A percentile compares a stretch with the other conserved stretches of the same genome.
These are phyloP conservation scores for Eidolon dupreanum DNA, from an alignment of 2,797 vertebrate genomes.

Conservation along the genomic window DNA sequence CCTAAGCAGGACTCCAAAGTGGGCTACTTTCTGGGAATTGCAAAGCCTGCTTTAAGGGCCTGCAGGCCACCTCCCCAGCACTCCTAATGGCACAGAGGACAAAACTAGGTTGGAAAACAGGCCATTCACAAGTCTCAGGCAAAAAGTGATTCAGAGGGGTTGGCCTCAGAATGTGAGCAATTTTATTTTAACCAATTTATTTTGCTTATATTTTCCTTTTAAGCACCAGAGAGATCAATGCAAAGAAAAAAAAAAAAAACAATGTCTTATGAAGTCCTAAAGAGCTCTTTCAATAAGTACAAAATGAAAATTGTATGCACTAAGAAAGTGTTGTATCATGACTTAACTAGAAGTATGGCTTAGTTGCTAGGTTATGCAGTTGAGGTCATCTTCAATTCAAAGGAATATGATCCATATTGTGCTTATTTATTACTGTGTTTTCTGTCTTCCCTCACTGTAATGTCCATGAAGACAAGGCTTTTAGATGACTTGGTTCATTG, in stretches of 20 bases:
- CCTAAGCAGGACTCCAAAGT: neutral
- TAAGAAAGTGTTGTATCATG: neutral
- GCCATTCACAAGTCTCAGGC: neutral
- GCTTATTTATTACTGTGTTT: neutral
- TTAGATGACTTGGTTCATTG: neutral
- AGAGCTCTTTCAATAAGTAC: neutral
- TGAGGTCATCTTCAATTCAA: neutral
- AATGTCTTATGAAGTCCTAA: neutral
- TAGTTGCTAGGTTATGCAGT: neutral
- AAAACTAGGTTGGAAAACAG: neutral
- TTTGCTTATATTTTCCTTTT: neutral
- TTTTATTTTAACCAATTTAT: neutral
- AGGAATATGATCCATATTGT: neutral
- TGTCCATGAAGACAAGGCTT: neutral
- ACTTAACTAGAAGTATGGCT: neutral
- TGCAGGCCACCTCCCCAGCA: neutral
- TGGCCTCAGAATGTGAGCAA: neutral
- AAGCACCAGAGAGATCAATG: neutral
- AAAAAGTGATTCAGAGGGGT: neutral
- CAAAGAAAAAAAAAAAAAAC: conserved; percentile 6
- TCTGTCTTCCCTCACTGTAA: neutral
- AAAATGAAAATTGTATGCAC: neutral
- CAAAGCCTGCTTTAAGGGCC: neutral
- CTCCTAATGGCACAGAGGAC: neutral
- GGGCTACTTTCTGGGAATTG: neutral